Percentiles rank a stretch among this genome's conserved stretches.
Conservation (phyloP, 2,113 vertebrate species). For the Antechinus flavipes region DNA sequence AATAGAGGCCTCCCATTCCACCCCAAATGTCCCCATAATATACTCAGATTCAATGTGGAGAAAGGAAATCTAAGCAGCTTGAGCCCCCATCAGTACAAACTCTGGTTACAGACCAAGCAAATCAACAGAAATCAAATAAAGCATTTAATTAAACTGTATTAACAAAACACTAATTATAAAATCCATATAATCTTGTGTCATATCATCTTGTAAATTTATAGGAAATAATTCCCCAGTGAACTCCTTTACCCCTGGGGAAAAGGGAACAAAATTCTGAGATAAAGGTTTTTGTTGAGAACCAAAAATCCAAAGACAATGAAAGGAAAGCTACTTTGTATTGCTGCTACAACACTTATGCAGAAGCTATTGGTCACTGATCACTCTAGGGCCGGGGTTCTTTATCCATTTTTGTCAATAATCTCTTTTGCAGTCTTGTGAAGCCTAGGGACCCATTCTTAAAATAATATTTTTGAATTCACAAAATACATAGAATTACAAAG, state of each 20-base stretch:
- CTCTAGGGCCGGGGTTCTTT: background rate
- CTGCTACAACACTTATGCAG: background rate
- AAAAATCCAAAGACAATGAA: background rate
- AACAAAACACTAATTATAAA: background rate
- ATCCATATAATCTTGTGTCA: background rate
- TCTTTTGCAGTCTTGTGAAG: background rate
- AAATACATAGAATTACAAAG: background rate
- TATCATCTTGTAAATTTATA: background rate
- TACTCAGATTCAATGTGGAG: background rate
- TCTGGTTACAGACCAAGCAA: background rate
- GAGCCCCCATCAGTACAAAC: background rate
- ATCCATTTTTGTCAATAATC: background rate
- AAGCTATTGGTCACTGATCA: background rate
- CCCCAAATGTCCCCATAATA: background rate
- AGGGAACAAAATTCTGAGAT: background rate
- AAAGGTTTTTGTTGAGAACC: background rate
- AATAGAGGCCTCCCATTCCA: background rate
- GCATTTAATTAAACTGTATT: background rate
- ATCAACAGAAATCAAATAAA: background rate
- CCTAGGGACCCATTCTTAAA: background rate
- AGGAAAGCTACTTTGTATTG: background rate
- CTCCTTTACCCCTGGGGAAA: background rate
- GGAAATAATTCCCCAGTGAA: background rate
- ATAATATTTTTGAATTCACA: background rate
- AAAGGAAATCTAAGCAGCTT: background rate